Evolutionary conservation across 2,888 invertebrate genomes (phyloP).

Genomic region (Crematogaster levior): DNA sequence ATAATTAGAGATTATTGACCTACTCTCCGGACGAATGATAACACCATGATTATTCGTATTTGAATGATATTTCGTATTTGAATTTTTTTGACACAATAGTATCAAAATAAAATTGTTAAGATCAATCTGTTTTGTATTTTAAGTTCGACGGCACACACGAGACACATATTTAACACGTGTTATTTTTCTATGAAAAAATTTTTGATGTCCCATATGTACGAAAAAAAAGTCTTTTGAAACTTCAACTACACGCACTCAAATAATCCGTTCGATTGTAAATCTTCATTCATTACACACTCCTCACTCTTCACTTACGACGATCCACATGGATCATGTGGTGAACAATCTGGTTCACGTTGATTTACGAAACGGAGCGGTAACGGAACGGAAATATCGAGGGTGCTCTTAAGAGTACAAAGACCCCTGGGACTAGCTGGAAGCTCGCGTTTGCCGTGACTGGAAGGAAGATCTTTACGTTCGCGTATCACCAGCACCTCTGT

Average conservation of each 20-base stretch:
- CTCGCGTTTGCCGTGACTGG: slow-evolving; percentile 42
- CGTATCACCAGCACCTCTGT: slow-evolving; percentile 41
- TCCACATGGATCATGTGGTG: background rate
- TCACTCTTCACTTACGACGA: slow-evolving; percentile 16
- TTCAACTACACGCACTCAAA: background rate
- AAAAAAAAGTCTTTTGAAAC: background rate
- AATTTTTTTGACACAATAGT: background rate
- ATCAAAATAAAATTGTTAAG: background rate
- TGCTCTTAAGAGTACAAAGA: background rate
- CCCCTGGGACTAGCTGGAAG: background rate
- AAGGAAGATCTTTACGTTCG: slow-evolving; percentile 21
- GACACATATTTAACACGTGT: background rate
- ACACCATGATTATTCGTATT: no score
- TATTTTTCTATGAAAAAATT: background rate
- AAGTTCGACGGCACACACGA: background rate
- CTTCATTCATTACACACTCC: background rate
- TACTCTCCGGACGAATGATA: background rate
- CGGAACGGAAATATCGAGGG: slow-evolving; percentile 16
- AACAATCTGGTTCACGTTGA: background rate
- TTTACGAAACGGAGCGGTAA: background rate
- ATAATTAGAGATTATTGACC: background rate
- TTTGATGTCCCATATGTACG: no score
- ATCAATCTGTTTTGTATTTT: background rate
- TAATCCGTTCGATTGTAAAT: background rate
- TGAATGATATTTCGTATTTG: background rate